phyloP scores from a whole-genome alignment of 1,140 invertebrate genomes.

The Tenebrio molitor region DNA sequence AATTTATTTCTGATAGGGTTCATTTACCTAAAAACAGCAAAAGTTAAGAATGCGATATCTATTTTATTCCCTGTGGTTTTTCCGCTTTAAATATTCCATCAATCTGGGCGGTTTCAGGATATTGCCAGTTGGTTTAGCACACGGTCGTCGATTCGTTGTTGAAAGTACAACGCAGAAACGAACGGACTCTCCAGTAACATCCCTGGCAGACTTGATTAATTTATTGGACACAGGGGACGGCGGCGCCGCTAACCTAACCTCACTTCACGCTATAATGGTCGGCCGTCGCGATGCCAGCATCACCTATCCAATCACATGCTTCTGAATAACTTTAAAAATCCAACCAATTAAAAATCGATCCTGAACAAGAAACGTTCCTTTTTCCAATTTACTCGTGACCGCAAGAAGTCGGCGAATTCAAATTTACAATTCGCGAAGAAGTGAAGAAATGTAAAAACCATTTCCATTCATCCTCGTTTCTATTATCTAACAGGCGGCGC shows the following conservation, averaged over 20 bases:
- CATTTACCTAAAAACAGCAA: too few species aligned
- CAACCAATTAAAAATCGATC: conserved; percentile 24
- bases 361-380: too few species aligned
- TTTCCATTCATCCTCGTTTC: conserved; percentile 60
- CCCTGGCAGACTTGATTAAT: conserved; percentile 56
- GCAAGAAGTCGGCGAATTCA: conserved; percentile 4
- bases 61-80: too few species aligned
- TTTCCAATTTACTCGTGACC: too few species aligned
- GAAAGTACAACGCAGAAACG: conserved; percentile 35
- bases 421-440: conserved; percentile 33
- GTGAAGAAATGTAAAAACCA: conserved; percentile 47
- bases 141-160: conserved; percentile 23
- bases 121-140: conserved; percentile 39
- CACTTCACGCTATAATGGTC: conserved; percentile 38
- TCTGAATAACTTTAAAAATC: conserved; percentile 19
- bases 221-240: conserved; percentile 54
- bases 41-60: too few species aligned
- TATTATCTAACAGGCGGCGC: conserved; percentile 51
- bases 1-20: too few species aligned
- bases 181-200: conserved; percentile 38
- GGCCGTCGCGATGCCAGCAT: conserved; percentile 38
- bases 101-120: conserved; percentile 28
- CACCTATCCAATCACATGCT: conserved; percentile 8
- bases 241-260: conserved; percentile 47
- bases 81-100: neutral